Base-by-base conservation (phyloP, 2,797 vertebrate species). In the Thaleichthys pacificus region DNA sequence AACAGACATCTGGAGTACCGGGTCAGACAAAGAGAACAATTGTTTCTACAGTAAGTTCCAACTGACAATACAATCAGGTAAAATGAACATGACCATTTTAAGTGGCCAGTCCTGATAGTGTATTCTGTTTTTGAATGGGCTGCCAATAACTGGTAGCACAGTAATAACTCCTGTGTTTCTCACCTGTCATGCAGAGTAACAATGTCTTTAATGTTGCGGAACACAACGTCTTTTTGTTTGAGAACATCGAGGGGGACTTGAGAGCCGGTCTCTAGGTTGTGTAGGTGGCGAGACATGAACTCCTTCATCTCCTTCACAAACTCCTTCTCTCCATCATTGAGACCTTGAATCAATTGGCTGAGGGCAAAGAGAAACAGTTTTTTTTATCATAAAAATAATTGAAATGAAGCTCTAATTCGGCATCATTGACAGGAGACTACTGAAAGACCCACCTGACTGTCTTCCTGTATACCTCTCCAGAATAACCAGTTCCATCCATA, bases 151-250 rank as follows among this genome's bases (percentile, higher is more conserved):
- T 47, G 42, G 42, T 12, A 61, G 28, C 26, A 65, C n/a, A 47
- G 12, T 15, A 3, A 8, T 64, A 15, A 14, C n/a, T 8, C 15
- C 60, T n/a, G 30, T 19, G 49, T 61, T 11, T 28, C 82, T 63
- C 79, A 99, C 97, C 92, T 92, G 86, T 93, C 92, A 71, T 99
- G 97, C 72, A 97, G 95, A 73, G 2, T 74, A 6, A 93, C 67
- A 32, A 99, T 94, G 70, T 98, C 96, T 62, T 90, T 93, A 62
- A 98, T 89, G 5, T 99, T 98, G 68, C 96, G 94, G 88, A 99
- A 99, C 78, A 98, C 95, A 42, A 92, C 88, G 0, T 95, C 89
- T 86, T 95, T 98, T 89, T 97, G 95, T 80, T 86, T 95, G 77
- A 95, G 83, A 12, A 98, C 90, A 0, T 90, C 89, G 1, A 89